Percentiles rank a stretch among this genome's conserved stretches.
Evolutionary conservation across 2,888 invertebrate species (phyloP).

Genomic region (Alentia gelatinosa): DNA sequence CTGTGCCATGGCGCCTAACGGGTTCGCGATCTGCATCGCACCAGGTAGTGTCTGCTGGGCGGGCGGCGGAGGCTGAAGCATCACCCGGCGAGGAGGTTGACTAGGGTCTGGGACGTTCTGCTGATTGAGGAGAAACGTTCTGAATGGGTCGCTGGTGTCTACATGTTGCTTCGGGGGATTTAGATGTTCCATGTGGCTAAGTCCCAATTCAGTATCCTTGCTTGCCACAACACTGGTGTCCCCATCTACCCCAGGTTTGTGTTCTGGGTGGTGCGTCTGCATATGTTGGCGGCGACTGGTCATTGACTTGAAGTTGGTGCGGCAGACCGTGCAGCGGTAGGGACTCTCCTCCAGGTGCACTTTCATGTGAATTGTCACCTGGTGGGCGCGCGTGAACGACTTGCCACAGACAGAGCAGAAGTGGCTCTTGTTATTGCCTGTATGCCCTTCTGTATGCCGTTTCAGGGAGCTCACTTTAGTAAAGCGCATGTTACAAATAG

Average conservation of each 20-base stretch:
- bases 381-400: slow-evolving; percentile 30
- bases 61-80: too few relatives aligned
- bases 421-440: neutral
- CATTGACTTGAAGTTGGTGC: slow-evolving; percentile 29
- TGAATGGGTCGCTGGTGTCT: neutral
- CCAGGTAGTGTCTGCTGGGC: neutral
- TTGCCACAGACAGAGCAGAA: slow-evolving; percentile 13
- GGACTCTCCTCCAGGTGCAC: slow-evolving; percentile 7
- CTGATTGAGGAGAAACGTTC: neutral
- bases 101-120: neutral
- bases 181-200: neutral
- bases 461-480: slow-evolving; percentile 64
- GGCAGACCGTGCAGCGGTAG: neutral
- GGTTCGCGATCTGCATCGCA: neutral
- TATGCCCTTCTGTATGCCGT: slow-evolving; percentile 61
- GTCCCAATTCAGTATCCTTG: neutral
- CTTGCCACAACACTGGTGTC: neutral
- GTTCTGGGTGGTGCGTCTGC: slow-evolving; percentile 9
- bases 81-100: too few relatives aligned
- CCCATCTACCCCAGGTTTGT: neutral
- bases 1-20: neutral
- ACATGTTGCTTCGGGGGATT: neutral
- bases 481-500: slow-evolving; percentile 63
- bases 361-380: slow-evolving; percentile 43
- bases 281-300: neutral